A percentile compares a stretch with the other conserved stretches of the same genome.
Evolutionary conservation across 1,140 invertebrate genomes (phyloP).

Genomic region (Zaprionus kolodkinae): DNA sequence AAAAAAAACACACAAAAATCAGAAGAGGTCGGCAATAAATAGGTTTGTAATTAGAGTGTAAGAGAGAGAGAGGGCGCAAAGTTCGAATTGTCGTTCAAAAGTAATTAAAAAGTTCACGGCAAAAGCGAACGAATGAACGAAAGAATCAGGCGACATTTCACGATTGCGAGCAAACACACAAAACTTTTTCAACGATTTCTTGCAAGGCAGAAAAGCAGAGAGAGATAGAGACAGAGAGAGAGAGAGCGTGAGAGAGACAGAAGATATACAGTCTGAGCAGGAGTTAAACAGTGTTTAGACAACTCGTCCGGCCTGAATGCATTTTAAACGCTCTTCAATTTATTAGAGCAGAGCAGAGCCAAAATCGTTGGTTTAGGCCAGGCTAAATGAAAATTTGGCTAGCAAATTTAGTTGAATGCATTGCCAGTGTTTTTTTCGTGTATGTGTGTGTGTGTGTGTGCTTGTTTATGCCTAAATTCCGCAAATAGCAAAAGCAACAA

Average conservation of each 20-base stretch:
- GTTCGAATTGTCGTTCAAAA: slow-evolving; percentile 80
- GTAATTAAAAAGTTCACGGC: slow-evolving; percentile 80
- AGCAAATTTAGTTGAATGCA: slow-evolving; percentile 49
- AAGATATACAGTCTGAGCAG: too few relatives aligned
- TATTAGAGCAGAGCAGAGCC: slow-evolving; percentile 16
- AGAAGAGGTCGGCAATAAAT: slow-evolving; percentile 58
- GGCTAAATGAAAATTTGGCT: slow-evolving; percentile 31
- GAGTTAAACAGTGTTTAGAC: neutral
- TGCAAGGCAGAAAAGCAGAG: neutral
- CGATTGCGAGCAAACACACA: slow-evolving; percentile 52
- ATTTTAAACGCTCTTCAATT: slow-evolving; percentile 41
- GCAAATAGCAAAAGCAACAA: slow-evolving; percentile 25
- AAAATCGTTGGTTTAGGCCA: slow-evolving; percentile 45
- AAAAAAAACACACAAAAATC: slow-evolving; percentile 37
- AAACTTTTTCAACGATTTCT: slow-evolving; percentile 38
- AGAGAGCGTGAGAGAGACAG: slow-evolving; percentile 10
- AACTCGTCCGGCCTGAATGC: slow-evolving; percentile 27
- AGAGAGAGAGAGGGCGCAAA: slow-evolving; percentile 53
- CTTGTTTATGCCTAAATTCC: slow-evolving; percentile 53
- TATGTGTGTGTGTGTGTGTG: slow-evolving; percentile 33
- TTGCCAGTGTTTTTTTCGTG: slow-evolving; percentile 21
- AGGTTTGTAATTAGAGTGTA: slow-evolving; percentile 74
- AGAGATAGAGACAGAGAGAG: neutral
- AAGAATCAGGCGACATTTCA: slow-evolving; percentile 69
- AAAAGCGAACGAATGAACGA: slow-evolving; percentile 30